phyloP scores from a whole-genome alignment of 2,113 vertebrate species.

The Anguilla rostrata region DNA sequence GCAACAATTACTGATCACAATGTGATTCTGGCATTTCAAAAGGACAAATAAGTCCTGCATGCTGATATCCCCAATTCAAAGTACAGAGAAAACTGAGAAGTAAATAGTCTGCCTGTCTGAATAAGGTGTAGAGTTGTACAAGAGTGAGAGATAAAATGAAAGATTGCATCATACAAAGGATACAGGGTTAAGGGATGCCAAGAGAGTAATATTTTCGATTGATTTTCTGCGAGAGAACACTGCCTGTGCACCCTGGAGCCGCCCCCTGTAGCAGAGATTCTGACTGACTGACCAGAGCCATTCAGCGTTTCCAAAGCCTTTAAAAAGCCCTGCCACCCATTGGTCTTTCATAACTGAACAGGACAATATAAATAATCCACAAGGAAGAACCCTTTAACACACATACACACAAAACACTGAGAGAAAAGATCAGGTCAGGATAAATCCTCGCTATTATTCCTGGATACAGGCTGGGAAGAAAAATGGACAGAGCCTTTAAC shows the following conservation, averaged over 20 bases:
- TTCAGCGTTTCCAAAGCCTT: constrained; percentile 71
- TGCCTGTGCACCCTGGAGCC: neutral
- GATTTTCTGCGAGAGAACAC: neutral
- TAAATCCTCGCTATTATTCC: neutral
- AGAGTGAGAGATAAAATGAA: neutral
- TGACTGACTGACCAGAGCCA: constrained; percentile 40
- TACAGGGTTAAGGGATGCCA: neutral
- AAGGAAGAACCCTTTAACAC: neutral
- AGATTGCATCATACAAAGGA: neutral
- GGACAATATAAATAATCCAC: neutral
- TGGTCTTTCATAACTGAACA: neutral
- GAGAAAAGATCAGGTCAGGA: neutral
- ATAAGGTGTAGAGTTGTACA: too few relatives aligned
- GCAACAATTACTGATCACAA: too few relatives aligned
- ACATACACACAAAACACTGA: neutral
- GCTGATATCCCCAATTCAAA: neutral
- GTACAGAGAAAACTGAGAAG: too few relatives aligned
- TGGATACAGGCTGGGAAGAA: neutral
- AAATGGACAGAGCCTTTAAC: neutral
- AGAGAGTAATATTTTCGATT: neutral
- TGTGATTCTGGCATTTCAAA: too few relatives aligned
- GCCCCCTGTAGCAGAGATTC: neutral
- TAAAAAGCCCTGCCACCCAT: neutral
- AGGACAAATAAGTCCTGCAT: too few relatives aligned
- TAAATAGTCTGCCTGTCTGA: too few relatives aligned